Percentiles rank a stretch among this genome's conserved stretches.
Conservation (phyloP, 2,888 invertebrate species). For the Chorisops tibialis region DNA sequence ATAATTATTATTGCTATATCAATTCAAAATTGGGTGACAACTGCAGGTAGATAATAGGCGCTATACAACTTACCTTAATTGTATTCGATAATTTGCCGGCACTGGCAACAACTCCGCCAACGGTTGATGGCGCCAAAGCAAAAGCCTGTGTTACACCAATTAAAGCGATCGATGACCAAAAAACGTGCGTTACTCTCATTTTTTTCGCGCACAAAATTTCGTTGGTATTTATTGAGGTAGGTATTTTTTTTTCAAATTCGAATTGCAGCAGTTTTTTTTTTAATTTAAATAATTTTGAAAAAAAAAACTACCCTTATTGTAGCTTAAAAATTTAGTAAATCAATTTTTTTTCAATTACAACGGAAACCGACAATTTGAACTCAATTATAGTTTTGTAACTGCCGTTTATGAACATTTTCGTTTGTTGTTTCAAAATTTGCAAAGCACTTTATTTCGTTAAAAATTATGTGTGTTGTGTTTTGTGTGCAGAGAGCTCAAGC, state of each 20-base stretch:
- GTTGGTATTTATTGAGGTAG: background rate
- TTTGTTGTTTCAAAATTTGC: slow-evolving; percentile 14
- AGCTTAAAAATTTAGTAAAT: too few relatives aligned
- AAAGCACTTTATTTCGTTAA: background rate
- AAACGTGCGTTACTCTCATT: slow-evolving; percentile 1
- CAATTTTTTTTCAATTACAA: background rate
- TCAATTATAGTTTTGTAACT: background rate
- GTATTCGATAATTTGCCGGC: slow-evolving; percentile 51
- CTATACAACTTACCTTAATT: slow-evolving; percentile 50
- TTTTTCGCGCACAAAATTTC: slow-evolving; percentile 5
- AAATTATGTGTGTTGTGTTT: background rate
- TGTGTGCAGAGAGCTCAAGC: background rate
- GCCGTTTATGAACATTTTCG: slow-evolving; percentile 2
- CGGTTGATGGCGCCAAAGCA: slow-evolving; percentile 51
- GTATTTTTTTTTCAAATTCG: background rate
- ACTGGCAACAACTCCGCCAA: slow-evolving; percentile 51
- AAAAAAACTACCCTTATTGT: too few relatives aligned
- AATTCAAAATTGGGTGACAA: too few relatives aligned
- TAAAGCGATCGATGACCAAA: background rate
- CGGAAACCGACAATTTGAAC: background rate
- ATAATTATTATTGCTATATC: too few relatives aligned
- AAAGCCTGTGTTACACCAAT: slow-evolving; percentile 31
- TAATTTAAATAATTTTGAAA: too few relatives aligned
- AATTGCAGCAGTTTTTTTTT: background rate
- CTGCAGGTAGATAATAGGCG: too few relatives aligned